Conservation (phyloP, 2,888 invertebrate genomes). For the Sipha maydis region DNA sequence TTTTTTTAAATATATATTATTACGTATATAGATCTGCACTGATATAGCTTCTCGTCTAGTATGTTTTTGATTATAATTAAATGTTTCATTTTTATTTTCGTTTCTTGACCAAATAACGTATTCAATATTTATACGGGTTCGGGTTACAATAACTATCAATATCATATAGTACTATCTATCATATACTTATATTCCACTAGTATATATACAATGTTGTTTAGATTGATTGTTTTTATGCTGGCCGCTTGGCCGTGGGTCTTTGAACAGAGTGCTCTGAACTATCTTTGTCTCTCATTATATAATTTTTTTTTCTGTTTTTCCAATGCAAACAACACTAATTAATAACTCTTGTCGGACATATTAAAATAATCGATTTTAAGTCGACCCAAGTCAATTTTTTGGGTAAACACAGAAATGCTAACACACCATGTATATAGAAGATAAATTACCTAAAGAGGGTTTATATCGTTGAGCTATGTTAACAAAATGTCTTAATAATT, state of each 20-base stretch:
- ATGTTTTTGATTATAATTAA: slow-evolving; percentile 25
- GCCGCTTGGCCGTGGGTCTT: slow-evolving; percentile 12
- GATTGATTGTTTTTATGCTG: slow-evolving; percentile 41
- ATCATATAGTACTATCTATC: too few relatives aligned
- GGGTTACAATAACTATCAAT: slow-evolving; percentile 34
- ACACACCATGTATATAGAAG: slow-evolving; percentile 19
- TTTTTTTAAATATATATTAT: not conserved
- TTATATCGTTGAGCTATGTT: slow-evolving; percentile 52
- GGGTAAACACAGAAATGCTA: slow-evolving; percentile 55
- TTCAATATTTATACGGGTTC: slow-evolving; percentile 39
- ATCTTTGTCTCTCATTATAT: not conserved
- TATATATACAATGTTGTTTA: slow-evolving; percentile 11
- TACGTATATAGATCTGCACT: not conserved
- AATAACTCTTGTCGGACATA: slow-evolving; percentile 42
- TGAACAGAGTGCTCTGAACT: not conserved
- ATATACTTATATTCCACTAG: not conserved
- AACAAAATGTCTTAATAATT: slow-evolving; percentile 59
- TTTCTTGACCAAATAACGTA: not conserved
- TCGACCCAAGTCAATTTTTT: slow-evolving; percentile 36
- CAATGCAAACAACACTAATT: slow-evolving; percentile 42
- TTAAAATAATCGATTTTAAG: slow-evolving; percentile 50
- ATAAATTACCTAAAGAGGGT: slow-evolving; percentile 40
- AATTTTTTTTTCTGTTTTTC: not conserved
- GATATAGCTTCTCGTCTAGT: slow-evolving; percentile 9
- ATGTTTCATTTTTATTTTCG: slow-evolving; percentile 39